A percentile compares a stretch with the other conserved stretches of the same genome.
Evolutionary conservation across 2,888 invertebrate species (phyloP).

Genomic region (Drosophila recens): DNA sequence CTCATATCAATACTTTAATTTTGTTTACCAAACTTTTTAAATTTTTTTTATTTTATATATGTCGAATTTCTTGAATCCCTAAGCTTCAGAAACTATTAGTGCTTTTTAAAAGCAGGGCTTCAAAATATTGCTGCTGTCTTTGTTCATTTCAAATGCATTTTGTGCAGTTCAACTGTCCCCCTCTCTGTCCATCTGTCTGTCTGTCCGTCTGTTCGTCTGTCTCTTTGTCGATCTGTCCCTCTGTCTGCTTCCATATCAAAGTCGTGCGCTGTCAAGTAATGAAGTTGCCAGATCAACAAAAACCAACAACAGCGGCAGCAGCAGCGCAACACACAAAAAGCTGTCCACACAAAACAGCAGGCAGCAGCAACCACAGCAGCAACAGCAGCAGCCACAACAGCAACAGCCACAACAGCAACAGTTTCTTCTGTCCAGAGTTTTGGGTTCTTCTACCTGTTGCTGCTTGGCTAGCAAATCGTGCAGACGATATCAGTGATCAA

Average conservation of each 20-base stretch:
- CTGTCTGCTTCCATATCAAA: conserved; percentile 68
- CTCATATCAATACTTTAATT: too few species aligned
- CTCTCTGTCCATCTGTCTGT: neutral
- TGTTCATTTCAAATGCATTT: conserved; percentile 59
- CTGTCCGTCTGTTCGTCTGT: neutral
- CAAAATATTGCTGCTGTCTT: conserved; percentile 25
- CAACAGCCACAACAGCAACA: conserved; percentile 36
- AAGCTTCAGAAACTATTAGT: too few species aligned
- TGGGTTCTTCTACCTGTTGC: conserved; percentile 68
- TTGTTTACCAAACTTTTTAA: too few species aligned
- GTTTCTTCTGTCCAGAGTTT: conserved; percentile 34
- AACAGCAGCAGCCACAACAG: conserved; percentile 12
- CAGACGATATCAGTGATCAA: conserved; percentile 77
- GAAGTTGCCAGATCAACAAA: conserved; percentile 81
- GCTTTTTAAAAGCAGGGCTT: neutral
- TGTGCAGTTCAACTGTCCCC: conserved; percentile 30
- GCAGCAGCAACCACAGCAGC: conserved; percentile 31
- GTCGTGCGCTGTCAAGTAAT: conserved; percentile 80
- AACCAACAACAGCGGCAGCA: conserved; percentile 61
- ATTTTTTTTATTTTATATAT: too few species aligned
- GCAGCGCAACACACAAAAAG: conserved; percentile 47
- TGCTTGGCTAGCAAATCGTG: conserved; percentile 66
- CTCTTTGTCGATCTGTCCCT: conserved; percentile 3
- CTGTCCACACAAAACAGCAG: conserved; percentile 64
- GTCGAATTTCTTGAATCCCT: too few species aligned